Conservation (phyloP, 2,113 vertebrate species). For the Cyprinodon variegatus region DNA sequence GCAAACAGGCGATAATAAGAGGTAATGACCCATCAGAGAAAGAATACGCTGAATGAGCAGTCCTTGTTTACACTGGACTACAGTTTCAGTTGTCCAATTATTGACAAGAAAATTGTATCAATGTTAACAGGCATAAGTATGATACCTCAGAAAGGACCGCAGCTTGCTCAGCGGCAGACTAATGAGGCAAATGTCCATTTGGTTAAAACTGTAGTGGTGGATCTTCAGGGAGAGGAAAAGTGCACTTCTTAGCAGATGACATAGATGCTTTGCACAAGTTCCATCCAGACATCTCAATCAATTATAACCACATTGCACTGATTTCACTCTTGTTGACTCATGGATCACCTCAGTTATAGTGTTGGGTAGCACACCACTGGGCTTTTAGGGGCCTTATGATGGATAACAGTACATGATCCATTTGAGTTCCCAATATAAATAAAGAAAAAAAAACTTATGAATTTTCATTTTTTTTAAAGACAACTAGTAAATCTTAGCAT, state of each 20-base stretch:
- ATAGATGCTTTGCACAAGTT: conserved; percentile 83
- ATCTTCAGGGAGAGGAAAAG: conserved; percentile 83
- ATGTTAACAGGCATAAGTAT: conserved; percentile 70
- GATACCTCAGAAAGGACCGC: conserved; percentile 65
- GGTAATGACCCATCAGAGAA: conserved; percentile 63
- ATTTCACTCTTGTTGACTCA: conserved; percentile 85
- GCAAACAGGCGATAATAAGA: conserved; percentile 51
- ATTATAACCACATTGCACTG: conserved; percentile 87
- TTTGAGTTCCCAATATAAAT: conserved; percentile 60
- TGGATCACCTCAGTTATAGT: conserved; percentile 81
- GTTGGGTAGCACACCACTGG: conserved; percentile 76
- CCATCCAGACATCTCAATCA: conserved; percentile 86
- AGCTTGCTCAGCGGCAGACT: conserved; percentile 72
- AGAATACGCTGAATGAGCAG: conserved; percentile 69
- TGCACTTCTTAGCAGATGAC: conserved; percentile 86
- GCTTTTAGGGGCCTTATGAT: conserved; percentile 74
- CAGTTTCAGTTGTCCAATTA: conserved; percentile 61
- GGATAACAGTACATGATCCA: conserved; percentile 64
- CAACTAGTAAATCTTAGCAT: conserved; percentile 58
- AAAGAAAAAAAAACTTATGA: conserved; percentile 62
- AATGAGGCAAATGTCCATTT: conserved; percentile 81
- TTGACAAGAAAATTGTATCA: conserved; percentile 68
- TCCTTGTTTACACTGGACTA: conserved; percentile 63
- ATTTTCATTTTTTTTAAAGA: conserved; percentile 30
- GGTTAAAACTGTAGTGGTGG: conserved; percentile 77